Conservation (phyloP, 2,113 vertebrate genomes). For the Zosterops hypoxanthus region DNA sequence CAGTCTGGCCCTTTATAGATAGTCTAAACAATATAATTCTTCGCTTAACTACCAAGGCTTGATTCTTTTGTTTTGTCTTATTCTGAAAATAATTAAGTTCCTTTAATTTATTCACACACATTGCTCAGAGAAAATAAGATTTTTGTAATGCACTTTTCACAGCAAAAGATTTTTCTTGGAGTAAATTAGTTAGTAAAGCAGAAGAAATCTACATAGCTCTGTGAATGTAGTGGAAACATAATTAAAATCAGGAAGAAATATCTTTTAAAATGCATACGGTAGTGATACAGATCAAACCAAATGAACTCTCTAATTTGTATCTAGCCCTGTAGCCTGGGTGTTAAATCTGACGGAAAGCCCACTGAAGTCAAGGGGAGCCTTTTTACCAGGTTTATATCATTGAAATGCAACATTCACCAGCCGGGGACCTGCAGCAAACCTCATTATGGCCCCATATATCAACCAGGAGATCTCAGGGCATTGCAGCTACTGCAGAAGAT, state of each 20-base stretch:
- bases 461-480: neutral
- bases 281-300: constrained; percentile 45
- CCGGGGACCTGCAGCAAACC: neutral
- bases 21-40: constrained; percentile 32
- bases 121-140: constrained; percentile 50
- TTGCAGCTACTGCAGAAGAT: neutral
- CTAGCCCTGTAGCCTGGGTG: neutral
- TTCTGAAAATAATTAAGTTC: constrained; percentile 62
- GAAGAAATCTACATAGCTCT: constrained; percentile 39
- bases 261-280: constrained; percentile 19
- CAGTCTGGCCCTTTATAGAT: constrained; percentile 50
- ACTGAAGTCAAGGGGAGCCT: constrained; percentile 42
- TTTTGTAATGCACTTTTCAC: constrained; percentile 43
- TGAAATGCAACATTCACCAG: constrained; percentile 44
- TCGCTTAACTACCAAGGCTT: neutral
- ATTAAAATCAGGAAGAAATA: constrained; percentile 48
- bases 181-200: constrained; percentile 46
- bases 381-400: constrained; percentile 30
- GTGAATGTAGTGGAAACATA: constrained; percentile 12
- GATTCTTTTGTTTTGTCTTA: constrained; percentile 45
- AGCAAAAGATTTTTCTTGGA: constrained; percentile 54
- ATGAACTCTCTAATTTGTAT: constrained; percentile 39
- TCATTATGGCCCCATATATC: constrained; percentile 15
- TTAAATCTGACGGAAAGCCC: constrained; percentile 46
- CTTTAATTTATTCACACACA: constrained; percentile 48